Percentiles rank a stretch among this genome's conserved stretches.
Conservation (phyloP, 2,113 vertebrate species). For the Epinephelus lanceolatus region DNA sequence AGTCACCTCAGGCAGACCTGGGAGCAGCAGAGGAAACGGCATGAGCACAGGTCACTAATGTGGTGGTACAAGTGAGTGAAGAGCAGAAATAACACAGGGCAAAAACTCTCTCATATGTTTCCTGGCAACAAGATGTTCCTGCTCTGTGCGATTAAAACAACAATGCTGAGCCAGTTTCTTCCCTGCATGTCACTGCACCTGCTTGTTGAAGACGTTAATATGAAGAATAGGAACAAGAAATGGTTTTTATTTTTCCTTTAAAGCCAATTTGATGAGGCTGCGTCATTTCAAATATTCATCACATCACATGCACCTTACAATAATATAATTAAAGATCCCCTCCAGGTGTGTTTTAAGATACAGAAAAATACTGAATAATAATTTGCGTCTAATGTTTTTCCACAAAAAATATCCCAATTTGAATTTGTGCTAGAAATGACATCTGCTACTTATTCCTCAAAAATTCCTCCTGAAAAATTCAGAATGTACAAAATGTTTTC, state of each 20-base stretch:
- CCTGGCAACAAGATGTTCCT: constrained; percentile 64
- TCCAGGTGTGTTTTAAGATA: background rate
- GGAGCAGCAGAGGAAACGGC: constrained; percentile 30
- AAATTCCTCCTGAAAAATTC: background rate
- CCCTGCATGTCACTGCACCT: constrained; percentile 30
- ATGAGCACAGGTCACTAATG: background rate
- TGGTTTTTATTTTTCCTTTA: background rate
- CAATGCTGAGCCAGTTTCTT: constrained; percentile 36
- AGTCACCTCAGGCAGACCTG: constrained; percentile 82
- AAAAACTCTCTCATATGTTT: constrained; percentile 47
- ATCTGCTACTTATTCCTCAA: background rate
- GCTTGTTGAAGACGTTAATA: constrained; percentile 19
- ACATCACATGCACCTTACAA: background rate
- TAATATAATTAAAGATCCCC: background rate
- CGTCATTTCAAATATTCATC: background rate
- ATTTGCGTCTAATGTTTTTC: too few relatives aligned
- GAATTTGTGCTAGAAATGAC: too few relatives aligned
- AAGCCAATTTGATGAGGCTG: background rate
- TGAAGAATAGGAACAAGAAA: background rate
- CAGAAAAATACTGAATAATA: background rate
- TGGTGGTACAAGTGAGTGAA: background rate
- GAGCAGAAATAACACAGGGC: constrained; percentile 16
- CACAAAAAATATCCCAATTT: too few relatives aligned
- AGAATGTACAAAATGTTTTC: background rate
- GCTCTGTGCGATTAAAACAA: constrained; percentile 37